phyloP scores from a whole-genome alignment of 2,888 invertebrate genomes.

The Lasioglossum leucozonium region DNA sequence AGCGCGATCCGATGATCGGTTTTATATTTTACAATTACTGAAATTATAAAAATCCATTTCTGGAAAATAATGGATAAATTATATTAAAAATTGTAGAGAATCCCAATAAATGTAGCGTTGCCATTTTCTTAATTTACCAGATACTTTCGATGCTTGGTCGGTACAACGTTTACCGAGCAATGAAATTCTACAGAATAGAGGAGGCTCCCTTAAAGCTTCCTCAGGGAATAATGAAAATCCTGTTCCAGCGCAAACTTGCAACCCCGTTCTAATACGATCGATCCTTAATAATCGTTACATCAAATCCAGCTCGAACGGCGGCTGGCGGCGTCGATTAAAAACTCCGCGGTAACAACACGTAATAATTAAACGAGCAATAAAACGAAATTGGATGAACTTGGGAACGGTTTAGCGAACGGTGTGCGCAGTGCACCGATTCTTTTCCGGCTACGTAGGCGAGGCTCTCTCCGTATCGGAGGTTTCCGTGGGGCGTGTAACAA shows the following conservation, averaged over 20 bases:
- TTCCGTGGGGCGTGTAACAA: slow-evolving; percentile 7
- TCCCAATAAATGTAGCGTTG: too few species aligned
- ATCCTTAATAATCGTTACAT: not conserved
- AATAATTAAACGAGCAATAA: not conserved
- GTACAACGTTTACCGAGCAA: too few species aligned
- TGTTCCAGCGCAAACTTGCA: not conserved
- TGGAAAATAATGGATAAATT: too few species aligned
- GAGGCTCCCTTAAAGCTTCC: too few species aligned
- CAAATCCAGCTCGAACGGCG: not conserved
- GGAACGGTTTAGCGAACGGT: not conserved
- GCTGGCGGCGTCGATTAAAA: not conserved
- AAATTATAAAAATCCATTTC: too few species aligned
- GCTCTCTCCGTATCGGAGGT: not conserved
- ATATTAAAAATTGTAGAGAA: too few species aligned
- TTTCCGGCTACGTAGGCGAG: not conserved
- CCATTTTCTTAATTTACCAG: too few species aligned
- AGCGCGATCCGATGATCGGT: too few species aligned
- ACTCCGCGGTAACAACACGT: not conserved
- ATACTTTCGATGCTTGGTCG: too few species aligned
- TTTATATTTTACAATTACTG: too few species aligned
- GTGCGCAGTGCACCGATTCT: not conserved
- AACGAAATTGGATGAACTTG: not conserved
- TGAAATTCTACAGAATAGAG: too few species aligned
- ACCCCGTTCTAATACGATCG: not conserved
- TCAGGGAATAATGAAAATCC: not conserved